Evolutionary conservation across 1,140 invertebrate genomes (phyloP).

Genomic region (Drosophila fuyamai): DNA sequence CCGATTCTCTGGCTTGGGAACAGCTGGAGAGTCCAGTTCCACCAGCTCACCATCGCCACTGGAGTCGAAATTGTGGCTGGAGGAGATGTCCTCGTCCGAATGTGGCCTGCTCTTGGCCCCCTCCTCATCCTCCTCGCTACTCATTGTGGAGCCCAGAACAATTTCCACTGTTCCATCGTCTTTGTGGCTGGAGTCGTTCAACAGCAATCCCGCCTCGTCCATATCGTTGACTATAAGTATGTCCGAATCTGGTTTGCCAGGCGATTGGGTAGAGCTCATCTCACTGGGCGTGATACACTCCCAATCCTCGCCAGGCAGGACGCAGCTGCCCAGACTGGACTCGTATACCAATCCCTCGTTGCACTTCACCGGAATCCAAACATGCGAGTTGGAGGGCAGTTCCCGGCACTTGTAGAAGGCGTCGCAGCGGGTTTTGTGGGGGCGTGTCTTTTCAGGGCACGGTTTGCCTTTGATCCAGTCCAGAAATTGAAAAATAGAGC

Average conservation of each 20-base stretch:
- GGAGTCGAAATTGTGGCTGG: conserved; percentile 56
- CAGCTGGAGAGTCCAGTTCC: conserved; percentile 50
- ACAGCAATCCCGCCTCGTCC: conserved; percentile 38
- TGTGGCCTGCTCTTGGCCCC: neutral
- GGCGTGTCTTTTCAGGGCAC: conserved; percentile 85
- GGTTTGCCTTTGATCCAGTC: conserved; percentile 65
- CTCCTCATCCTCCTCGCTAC: conserved; percentile 60
- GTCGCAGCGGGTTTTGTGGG: conserved; percentile 85
- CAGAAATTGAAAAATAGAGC: conserved; percentile 10
- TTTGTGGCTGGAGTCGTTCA: conserved; percentile 23
- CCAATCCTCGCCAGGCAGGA: conserved; percentile 85
- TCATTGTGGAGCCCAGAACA: conserved; percentile 52
- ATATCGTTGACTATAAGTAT: conserved; percentile 67
- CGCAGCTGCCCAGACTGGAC: conserved; percentile 85
- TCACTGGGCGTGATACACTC: conserved; percentile 73
- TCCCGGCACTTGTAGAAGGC: conserved; percentile 86
- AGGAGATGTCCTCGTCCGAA: conserved; percentile 23
- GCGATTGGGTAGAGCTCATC: conserved; percentile 16
- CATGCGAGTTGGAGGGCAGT: conserved; percentile 84
- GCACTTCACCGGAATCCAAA: conserved; percentile 86
- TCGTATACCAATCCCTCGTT: conserved; percentile 85
- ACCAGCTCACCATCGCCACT: conserved; percentile 75
- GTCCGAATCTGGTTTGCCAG: conserved; percentile 43
- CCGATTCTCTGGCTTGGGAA: conserved; percentile 49
- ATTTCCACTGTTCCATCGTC: conserved; percentile 65